These are phyloP conservation scores for Drosophila diplacantha DNA, from an alignment of 2,888 invertebrate genomes.

Conservation along the genomic window DNA sequence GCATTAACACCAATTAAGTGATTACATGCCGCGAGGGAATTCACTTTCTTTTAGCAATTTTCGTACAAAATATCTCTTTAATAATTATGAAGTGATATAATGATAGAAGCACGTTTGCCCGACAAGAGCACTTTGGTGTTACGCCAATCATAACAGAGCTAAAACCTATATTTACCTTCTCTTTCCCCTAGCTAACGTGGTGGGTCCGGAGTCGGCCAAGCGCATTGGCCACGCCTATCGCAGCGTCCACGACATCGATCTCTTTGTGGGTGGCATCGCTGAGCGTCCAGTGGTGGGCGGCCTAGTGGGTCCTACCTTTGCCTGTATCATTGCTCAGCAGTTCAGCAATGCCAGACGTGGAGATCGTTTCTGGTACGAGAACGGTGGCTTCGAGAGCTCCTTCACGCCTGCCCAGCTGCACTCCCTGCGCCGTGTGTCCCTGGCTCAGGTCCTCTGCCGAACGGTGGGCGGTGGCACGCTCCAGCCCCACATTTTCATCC, in stretches of 20 bases:
- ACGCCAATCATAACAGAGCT: no score
- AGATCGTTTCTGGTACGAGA: conserved; percentile 91
- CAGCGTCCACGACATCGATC: conserved; percentile 88
- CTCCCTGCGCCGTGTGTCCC: conserved; percentile 84
- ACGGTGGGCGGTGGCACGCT: conserved; percentile 77
- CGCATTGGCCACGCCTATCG: conserved; percentile 82
- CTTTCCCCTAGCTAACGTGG: conserved; percentile 78
- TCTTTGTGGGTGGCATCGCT: conserved; percentile 88
- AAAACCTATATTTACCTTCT: no score
- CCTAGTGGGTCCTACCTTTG: conserved; percentile 91
- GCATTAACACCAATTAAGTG: conserved; percentile 10
- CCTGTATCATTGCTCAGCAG: conserved; percentile 92
- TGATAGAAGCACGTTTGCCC: neutral
- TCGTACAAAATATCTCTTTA: neutral
- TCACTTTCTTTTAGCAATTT: conserved; percentile 2
- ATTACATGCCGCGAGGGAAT: conserved; percentile 1
- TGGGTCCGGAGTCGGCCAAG: conserved; percentile 82
- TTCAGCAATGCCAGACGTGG: conserved; percentile 88
- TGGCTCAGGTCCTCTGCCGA: conserved; percentile 83
- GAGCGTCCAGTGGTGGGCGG: conserved; percentile 87
- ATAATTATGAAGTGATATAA: conserved; percentile 4
- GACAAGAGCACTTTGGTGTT: neutral
- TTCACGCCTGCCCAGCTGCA: conserved; percentile 88
- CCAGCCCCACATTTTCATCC: conserved; percentile 77
- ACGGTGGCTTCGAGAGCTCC: conserved; percentile 84